Base-by-base conservation (phyloP, 2,113 vertebrate species). In the Ramphastos sulfuratus region DNA sequence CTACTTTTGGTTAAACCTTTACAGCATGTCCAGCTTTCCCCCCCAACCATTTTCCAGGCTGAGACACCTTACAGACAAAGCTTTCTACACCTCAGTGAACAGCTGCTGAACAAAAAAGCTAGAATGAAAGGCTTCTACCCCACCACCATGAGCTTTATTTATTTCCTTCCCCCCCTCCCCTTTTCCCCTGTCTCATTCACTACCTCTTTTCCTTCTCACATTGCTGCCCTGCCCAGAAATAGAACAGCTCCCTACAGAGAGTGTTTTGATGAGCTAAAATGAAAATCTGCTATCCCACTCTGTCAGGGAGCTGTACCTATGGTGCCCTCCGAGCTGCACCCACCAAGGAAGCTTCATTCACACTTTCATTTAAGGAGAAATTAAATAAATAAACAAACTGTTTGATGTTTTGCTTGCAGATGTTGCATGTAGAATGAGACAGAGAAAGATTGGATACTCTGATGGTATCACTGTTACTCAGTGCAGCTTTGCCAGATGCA, bases 21-120 rank as follows among this genome's bases (percentile, higher is more conserved):
- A 91, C 52, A 58, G 55, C 87, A 73, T 75, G 37, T 61, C 82
- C 66, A 73, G 67, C 84, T 90, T 80, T 90, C 82, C 83, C 91
- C 91, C 91, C 93, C 79, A 86, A 42, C 89, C 59, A 79, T 65
- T 85, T 83, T 76, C 19, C 67, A 77, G 35, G 55, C 85, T 85
- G 89, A 93, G 56, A 93, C 28, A 79, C 69, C 91, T 96, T 90
- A 58, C 54, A 95, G 59, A 52, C 19, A 92, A 58, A 88, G 69
- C 85, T 90, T 95, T 93, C 87, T 72, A 90, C 74, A 93, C 88
- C 72, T 95, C 95, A 94, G 89, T 97, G 92, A 97, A 96, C 90
- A 89, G 95, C 92, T 96, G 75, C 85, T 93, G 93, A 96, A 95
- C 94, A 82, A 95, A 93, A 84, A 89, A 19, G 9, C 93, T 89